These are phyloP conservation scores for Oxygymnocypris stewartii DNA, from an alignment of 2,113 vertebrate genomes.

Conservation along the genomic window DNA sequence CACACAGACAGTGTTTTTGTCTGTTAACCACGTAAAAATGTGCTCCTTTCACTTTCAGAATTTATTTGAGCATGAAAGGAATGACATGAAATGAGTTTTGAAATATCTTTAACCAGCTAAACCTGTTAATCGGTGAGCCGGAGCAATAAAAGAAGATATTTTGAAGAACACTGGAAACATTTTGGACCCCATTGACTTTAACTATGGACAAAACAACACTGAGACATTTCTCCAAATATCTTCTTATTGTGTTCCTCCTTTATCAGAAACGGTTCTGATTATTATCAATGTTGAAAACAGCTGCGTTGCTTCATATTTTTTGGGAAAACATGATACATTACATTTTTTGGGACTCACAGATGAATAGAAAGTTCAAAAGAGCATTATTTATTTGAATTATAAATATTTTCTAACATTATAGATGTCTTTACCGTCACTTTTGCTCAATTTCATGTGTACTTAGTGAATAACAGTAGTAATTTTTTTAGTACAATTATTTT, in stretches of 20 bases:
- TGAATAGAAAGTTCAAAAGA: too few species aligned
- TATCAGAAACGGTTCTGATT: background rate
- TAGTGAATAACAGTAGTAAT: too few species aligned
- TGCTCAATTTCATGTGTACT: background rate
- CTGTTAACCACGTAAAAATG: background rate
- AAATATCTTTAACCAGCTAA: conserved; percentile 45
- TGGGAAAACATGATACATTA: too few species aligned
- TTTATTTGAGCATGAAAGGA: background rate
- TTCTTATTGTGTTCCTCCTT: background rate
- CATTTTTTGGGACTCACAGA: too few species aligned
- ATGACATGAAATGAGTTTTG: conserved; percentile 6
- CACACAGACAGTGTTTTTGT: too few species aligned
- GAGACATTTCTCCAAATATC: too few species aligned
- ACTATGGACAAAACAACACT: background rate
- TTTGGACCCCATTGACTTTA: too few species aligned
- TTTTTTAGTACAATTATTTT: too few species aligned
- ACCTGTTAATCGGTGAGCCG: background rate
- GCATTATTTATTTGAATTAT: too few species aligned
- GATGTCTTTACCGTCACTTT: too few species aligned
- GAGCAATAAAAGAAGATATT: background rate
- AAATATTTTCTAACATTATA: too few species aligned
- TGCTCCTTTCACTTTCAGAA: background rate
- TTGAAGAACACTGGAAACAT: background rate
- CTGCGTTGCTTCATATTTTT: too few species aligned
- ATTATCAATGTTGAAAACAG: background rate